Base-by-base conservation (phyloP, 2,113 vertebrate species). In the Edolisoma coerulescens region DNA sequence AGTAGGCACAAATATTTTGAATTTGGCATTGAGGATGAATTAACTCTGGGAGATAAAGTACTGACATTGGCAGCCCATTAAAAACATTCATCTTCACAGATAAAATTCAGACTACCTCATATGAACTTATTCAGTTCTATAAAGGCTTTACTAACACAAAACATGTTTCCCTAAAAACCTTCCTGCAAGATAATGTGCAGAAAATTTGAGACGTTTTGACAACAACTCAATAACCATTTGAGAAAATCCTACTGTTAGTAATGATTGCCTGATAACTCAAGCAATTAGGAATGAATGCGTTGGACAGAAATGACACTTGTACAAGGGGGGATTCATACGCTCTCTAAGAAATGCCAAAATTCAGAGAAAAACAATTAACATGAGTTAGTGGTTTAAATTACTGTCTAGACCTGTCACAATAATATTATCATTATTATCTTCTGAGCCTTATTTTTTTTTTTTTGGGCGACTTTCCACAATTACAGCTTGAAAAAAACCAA, bases 201-300 rank as follows among this genome's bases (percentile, higher is more conserved):
- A 90, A 84, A 82, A 86, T 84, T 78, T 35, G 80, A 93, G 33
- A 61, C 30, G 37, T 84, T 95, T 70, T 84, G 65, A 95, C 42
- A 69, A 74, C 35, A 90, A 94, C 18, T 93, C 93, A 83, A 81
- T 91, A 94, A 56, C 21, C 30, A 84, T 94, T 96, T 95, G 42
- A 95, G 70, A 91, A 76, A 95, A 60, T 75, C 16, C 35, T 93
- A n/a, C 71, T 81, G 78, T 44, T 64, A 56, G n/a, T 78, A 96
- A 95, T 2, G 53, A 96, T 52, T 83, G 49, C 11, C 24, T 61
- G 27, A n/a, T 85, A 74, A 96, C 47, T 84, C 63, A 90, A 73
- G 39, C 30, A 96, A 90, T 89, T 96, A 90, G 70, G 64, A 93
- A 70, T 89, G 1, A 84, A 90, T 24, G 42, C 86, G 57, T 67